Evolutionary conservation across 2,113 vertebrate genomes (phyloP).

Genomic region (Ondatra zibethicus): DNA sequence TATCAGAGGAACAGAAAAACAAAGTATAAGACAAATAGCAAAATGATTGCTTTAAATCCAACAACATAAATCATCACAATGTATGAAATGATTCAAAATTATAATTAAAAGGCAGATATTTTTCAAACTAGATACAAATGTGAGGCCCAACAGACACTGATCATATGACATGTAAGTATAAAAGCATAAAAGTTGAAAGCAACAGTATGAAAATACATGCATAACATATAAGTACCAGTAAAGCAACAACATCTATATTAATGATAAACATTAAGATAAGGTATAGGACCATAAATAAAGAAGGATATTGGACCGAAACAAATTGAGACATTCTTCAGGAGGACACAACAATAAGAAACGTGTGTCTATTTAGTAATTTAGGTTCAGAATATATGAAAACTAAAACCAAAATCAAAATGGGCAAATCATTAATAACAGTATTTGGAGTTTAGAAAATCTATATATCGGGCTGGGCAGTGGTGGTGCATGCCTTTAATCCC

Average conservation of each 20-base stretch:
- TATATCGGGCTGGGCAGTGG: no score
- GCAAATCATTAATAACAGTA: background rate
- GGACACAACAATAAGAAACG: background rate
- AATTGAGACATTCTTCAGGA: background rate
- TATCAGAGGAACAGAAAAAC: background rate
- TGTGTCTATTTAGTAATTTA: background rate
- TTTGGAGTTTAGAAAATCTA: background rate
- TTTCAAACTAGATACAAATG: background rate
- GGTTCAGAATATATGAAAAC: constrained; percentile 10
- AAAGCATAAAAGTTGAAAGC: background rate
- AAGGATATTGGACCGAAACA: background rate
- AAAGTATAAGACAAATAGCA: constrained; percentile 4
- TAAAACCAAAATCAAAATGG: background rate
- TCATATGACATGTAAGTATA: background rate
- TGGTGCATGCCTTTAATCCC: no score
- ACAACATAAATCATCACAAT: background rate
- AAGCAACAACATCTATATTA: background rate
- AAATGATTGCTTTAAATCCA: background rate
- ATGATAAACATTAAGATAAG: background rate
- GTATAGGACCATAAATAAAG: background rate
- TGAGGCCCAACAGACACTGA: background rate
- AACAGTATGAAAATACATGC: background rate
- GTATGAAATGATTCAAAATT: background rate
- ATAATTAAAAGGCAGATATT: background rate
- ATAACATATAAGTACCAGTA: background rate